phyloP scores from a whole-genome alignment of 1,140 invertebrate genomes.

The Lucilia cuprina region DNA sequence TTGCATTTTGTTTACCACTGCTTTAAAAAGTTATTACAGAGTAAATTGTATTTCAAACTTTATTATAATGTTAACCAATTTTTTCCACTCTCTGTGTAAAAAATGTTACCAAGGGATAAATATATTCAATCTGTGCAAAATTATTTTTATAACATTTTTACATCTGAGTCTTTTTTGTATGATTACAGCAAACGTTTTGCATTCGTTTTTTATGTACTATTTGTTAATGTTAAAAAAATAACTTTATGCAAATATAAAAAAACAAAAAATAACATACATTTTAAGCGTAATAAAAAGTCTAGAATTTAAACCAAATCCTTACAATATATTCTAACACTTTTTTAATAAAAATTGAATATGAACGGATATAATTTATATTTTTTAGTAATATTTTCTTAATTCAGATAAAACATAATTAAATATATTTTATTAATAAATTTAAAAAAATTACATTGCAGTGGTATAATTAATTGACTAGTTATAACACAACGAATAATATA shows the following conservation, averaged over 20 bases:
- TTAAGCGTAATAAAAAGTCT: neutral
- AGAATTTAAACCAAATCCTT: neutral
- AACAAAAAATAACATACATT: neutral
- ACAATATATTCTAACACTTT: neutral
- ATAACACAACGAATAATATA: no score
- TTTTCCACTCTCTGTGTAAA: neutral
- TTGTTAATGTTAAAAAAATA: neutral
- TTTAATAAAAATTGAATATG: no score
- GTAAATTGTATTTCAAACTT: neutral
- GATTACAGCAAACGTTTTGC: neutral
- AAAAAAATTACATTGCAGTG: no score
- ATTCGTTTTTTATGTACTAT: neutral
- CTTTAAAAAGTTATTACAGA: neutral
- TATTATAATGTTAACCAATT: neutral
- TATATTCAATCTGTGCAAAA: neutral
- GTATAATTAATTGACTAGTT: no score
- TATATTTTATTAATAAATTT: no score
- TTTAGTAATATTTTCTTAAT: no score
- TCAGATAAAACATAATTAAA: no score
- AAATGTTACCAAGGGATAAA: neutral
- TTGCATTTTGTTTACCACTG: neutral
- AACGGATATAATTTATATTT: no score
- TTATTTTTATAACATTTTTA: neutral
- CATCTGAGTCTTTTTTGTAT: neutral
- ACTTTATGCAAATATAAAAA: slow-evolving; percentile 20